Evolutionary conservation across 2,888 invertebrate genomes (phyloP).

Genomic region (Dendrolimus pini): DNA sequence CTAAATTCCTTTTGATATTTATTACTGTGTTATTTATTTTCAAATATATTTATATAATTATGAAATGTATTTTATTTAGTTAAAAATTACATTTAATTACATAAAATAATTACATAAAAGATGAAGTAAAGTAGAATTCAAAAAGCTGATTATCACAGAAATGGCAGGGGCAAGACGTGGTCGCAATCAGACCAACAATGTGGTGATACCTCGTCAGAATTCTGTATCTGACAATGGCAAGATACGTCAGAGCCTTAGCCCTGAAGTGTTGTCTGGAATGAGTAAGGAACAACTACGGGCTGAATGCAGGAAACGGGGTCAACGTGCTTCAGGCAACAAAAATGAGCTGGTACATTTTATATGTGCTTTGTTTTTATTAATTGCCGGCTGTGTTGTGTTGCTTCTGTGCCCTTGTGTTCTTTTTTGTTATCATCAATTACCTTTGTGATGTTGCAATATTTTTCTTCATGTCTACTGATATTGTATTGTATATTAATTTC

Average conservation of each 20-base stretch:
- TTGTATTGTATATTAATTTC: too few relatives aligned
- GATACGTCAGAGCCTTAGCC: slow-evolving; percentile 58
- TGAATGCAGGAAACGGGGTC: slow-evolving; percentile 82
- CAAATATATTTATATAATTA: too few relatives aligned
- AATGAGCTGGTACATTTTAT: slow-evolving; percentile 80
- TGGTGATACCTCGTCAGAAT: slow-evolving; percentile 58
- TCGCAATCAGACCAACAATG: slow-evolving; percentile 59
- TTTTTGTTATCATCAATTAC: slow-evolving; percentile 18
- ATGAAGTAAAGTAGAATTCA: slow-evolving; percentile 15
- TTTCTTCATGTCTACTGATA: not conserved
- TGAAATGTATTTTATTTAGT: too few relatives aligned
- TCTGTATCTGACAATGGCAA: slow-evolving; percentile 61
- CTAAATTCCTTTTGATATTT: too few relatives aligned
- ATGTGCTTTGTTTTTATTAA: slow-evolving; percentile 50
- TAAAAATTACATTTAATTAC: too few relatives aligned
- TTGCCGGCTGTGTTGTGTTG: slow-evolving; percentile 53
- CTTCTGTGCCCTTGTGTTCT: slow-evolving; percentile 36
- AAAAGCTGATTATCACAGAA: slow-evolving; percentile 27
- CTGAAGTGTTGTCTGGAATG: slow-evolving; percentile 75
- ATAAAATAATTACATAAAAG: too few relatives aligned
- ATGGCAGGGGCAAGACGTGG: slow-evolving; percentile 64
- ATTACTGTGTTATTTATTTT: too few relatives aligned
- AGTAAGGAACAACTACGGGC: slow-evolving; percentile 82
- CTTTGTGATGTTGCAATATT: slow-evolving; percentile 2
- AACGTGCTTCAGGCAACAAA: slow-evolving; percentile 82